These are phyloP conservation scores for Atrina japonica DNA, from an alignment of 2,888 invertebrate genomes.

Conservation along the genomic window DNA sequence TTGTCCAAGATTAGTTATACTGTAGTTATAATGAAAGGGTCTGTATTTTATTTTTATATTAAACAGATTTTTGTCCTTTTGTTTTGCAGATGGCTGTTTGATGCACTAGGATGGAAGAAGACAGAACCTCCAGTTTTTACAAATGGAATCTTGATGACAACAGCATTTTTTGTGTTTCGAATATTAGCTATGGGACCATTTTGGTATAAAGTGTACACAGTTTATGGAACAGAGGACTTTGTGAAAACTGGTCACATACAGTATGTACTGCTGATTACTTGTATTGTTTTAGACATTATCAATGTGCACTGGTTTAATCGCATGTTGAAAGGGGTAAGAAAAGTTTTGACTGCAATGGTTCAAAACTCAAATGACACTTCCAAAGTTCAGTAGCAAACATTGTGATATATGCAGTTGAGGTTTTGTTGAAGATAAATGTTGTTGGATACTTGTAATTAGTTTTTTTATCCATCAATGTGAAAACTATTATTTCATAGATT, in stretches of 20 bases:
- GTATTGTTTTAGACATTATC: constrained; percentile 75
- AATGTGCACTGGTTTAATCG: constrained; percentile 79
- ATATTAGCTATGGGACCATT: constrained; percentile 77
- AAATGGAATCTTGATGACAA: constrained; percentile 78
- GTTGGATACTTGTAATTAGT: not conserved
- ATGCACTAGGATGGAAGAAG: constrained; percentile 68
- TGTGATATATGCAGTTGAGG: not conserved
- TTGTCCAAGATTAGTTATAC: not conserved
- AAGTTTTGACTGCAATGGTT: constrained; percentile 54
- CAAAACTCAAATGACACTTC: constrained; percentile 29
- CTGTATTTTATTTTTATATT: not conserved
- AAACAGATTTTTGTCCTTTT: not conserved
- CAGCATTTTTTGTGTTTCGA: constrained; percentile 76
- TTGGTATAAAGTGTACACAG: constrained; percentile 76
- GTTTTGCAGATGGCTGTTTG: constrained; percentile 76
- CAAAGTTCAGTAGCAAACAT: not conserved
- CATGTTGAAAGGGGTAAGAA: constrained; percentile 71
- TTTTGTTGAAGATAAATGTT: not conserved
- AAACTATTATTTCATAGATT: too few relatives aligned
- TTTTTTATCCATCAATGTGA: too few relatives aligned
- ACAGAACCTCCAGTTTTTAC: constrained; percentile 65
- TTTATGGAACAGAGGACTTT: constrained; percentile 72
- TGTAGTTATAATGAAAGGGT: not conserved
- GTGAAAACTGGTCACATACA: constrained; percentile 74
- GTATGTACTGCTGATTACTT: constrained; percentile 74